Evolutionary conservation across 1,140 invertebrate genomes (phyloP).

Genomic region (Drosophila leontia): DNA sequence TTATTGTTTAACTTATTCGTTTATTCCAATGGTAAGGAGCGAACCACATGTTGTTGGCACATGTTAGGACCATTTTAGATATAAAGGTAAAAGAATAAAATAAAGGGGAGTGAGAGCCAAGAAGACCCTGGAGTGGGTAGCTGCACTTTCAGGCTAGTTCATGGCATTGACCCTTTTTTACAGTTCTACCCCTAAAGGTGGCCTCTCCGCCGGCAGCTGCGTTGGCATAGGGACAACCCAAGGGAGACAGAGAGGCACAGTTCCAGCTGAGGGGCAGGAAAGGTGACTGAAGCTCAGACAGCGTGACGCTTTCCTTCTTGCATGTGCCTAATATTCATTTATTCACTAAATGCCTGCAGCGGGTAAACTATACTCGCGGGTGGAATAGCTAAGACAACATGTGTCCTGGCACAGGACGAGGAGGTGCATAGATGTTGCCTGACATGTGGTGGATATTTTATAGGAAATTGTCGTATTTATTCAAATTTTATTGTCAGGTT

Average conservation of each 20-base stretch:
- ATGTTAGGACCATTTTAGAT: background rate
- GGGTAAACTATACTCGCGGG: background rate
- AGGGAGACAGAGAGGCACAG: background rate
- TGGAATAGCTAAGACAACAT: conserved; percentile 12
- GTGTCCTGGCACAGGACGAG: conserved; percentile 17
- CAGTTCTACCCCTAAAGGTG: conserved; percentile 23
- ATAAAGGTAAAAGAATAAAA: background rate
- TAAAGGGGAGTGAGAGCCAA: background rate
- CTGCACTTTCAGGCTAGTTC: conserved; percentile 23
- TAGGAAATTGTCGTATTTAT: conserved; percentile 18
- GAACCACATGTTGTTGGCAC: background rate
- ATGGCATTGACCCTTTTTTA: conserved; percentile 46
- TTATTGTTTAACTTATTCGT: no score
- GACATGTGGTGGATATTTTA: conserved; percentile 15
- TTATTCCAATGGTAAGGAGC: no score
- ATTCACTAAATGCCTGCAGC: conserved; percentile 28
- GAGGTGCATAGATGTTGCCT: background rate
- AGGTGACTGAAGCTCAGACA: conserved; percentile 34
- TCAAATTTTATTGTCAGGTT: background rate
- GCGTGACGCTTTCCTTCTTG: conserved; percentile 50
- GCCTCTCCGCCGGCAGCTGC: conserved; percentile 51
- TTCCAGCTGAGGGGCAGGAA: background rate
- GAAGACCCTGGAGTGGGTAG: conserved; percentile 2
- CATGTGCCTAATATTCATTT: conserved; percentile 15
- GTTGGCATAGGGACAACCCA: conserved; percentile 46